Evolutionary conservation across 2,888 invertebrate species (phyloP), one percentile per base, ranked within the genome.

Genomic region (Thereva nobilitata): DNA sequence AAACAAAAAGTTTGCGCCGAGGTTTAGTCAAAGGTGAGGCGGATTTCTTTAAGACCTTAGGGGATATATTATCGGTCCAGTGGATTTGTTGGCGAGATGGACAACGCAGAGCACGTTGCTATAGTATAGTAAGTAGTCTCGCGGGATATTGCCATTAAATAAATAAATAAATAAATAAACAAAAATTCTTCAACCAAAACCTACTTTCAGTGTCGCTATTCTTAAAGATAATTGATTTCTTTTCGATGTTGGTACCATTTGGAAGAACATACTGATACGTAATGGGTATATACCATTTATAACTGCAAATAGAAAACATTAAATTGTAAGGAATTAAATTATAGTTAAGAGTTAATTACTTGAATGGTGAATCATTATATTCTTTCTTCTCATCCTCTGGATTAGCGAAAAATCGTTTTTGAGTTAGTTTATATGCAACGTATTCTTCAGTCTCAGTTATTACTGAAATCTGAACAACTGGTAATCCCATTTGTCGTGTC

Each of bases 401-500:
- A 79, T 93, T 88, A 2, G 86, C 82, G 8, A 94, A 82, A 79
- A 92, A 95, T 71, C 93, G 83, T 63, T 86, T 84, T 76, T 95
- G 95, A 0, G 85, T 88, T 4, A 94, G 79, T 4, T 82, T 82
- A 70, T 84, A 88, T 0, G 23, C 23, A 23, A 23, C 23, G 2
- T 23, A 23, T 23, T 23, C 23, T 2, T 80, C 82, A 45, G 83
- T 81, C 5, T 77, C 82, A 68, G 74, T 78, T 8, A 77, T 80
- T 56, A 80, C 82, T 0, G 75, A 77, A 1, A 91, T 88, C 1
- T 82, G 85, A 3, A 96, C 81, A 0, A 95, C 83, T 0, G 95
- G 95, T 74, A 88, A 90, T 0, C 95, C 95, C 89, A 89, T 93
- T 80, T 95, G 95, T 49, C 86, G 84, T 0, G 93, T 95, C 92